A percentile compares a stretch with the other conserved stretches of the same genome.
phyloP scores from a whole-genome alignment of 1,140 invertebrate genomes.

The Dolichoris vasculosae region DNA sequence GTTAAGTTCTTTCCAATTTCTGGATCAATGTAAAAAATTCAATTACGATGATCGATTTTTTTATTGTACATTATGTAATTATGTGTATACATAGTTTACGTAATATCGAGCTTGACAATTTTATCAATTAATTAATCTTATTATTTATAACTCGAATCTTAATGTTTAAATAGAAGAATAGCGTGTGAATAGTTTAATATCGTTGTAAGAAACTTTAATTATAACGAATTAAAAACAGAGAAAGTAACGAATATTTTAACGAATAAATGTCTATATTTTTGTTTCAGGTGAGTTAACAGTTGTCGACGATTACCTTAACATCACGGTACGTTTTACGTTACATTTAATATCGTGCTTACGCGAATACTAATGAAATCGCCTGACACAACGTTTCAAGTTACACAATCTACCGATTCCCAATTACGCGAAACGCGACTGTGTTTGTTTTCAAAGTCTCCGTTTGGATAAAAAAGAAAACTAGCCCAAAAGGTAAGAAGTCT shows the following conservation, averaged over 20 bases:
- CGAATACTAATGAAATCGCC: not conserved
- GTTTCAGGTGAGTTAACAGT: conserved; percentile 11
- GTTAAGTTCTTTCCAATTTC: not conserved
- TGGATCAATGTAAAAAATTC: not conserved
- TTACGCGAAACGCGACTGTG: not conserved
- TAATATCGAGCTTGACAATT: not conserved
- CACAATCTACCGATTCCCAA: not conserved
- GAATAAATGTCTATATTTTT: conserved; percentile 1
- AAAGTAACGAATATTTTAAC: not conserved
- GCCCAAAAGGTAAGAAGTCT: not conserved
- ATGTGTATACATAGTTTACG: not conserved
- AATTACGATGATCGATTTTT: not conserved
- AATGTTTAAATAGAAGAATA: not conserved
- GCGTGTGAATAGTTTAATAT: not conserved
- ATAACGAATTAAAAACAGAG: not conserved
- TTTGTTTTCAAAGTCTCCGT: not conserved
- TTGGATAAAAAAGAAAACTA: not conserved
- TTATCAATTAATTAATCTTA: not conserved
- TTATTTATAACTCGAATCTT: not conserved
- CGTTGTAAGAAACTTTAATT: not conserved
- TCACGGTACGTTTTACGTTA: not conserved
- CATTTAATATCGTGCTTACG: not conserved
- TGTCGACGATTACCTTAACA: not conserved
- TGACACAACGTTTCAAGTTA: not conserved
- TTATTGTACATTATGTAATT: not conserved